These are phyloP conservation scores for Eurypyga helias DNA, from an alignment of 2,113 vertebrate species.

Conservation along the genomic window DNA sequence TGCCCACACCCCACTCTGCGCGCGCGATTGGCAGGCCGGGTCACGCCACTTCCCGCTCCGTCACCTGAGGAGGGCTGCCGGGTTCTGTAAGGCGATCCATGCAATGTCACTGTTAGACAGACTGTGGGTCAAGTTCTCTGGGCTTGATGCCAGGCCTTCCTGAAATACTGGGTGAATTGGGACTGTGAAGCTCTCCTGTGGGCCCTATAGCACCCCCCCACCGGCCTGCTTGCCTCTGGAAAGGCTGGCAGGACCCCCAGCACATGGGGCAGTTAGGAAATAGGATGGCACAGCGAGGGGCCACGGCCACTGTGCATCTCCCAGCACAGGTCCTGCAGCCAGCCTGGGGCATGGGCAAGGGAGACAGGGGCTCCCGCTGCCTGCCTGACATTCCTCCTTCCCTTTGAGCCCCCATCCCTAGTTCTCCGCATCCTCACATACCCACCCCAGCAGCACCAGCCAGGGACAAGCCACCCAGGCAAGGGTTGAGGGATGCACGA, in stretches of 20 bases:
- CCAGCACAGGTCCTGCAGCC: rapidly evolving
- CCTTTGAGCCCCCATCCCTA: neutral
- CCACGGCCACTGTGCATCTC: neutral
- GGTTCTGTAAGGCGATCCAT: neutral
- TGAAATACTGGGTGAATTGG: rapidly evolving
- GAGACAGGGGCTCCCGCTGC: neutral
- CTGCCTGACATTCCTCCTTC: rapidly evolving
- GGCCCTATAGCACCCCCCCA: neutral
- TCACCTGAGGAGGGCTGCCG: neutral
- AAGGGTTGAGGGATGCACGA: rapidly evolving
- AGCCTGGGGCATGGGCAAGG: neutral
- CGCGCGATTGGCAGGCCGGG: neutral
- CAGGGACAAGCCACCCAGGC: rapidly evolving
- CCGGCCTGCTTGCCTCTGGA: neutral
- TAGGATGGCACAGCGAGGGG: neutral
- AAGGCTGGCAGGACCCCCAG: neutral
- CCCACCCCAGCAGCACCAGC: neutral
- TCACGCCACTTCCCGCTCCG: rapidly evolving
- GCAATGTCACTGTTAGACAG: neutral
- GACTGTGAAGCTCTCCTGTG: neutral
- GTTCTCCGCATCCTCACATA: neutral
- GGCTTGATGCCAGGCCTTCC: neutral
- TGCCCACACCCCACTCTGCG: no score
- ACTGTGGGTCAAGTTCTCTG: neutral
- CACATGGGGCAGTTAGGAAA: neutral